These are phyloP conservation scores for Sesia bembeciformis DNA, from an alignment of 2,888 invertebrate species.

Conservation along the genomic window DNA sequence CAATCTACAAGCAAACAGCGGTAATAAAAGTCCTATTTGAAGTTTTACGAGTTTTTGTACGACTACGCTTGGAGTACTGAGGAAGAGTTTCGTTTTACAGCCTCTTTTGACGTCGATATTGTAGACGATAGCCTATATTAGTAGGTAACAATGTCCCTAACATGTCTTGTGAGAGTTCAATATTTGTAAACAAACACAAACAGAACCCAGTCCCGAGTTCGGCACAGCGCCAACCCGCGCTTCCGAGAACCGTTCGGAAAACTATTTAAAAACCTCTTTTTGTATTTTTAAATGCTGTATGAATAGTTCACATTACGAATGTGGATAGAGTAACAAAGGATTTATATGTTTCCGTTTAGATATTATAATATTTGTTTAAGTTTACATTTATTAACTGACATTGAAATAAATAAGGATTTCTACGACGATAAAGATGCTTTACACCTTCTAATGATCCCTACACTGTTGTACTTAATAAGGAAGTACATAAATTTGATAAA, in stretches of 20 bases:
- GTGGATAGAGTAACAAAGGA: too few species aligned
- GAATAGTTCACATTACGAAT: too few species aligned
- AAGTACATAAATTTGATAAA: too few species aligned
- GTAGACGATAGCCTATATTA: background rate
- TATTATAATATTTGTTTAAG: too few species aligned
- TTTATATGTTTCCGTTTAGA: too few species aligned
- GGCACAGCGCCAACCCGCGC: slow-evolving; percentile 16
- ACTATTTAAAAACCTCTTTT: background rate
- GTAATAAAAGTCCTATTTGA: background rate
- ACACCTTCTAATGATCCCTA: too few species aligned
- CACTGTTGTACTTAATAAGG: too few species aligned
- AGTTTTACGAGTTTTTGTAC: background rate
- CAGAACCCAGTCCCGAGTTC: slow-evolving; percentile 13
- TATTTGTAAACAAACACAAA: slow-evolving; percentile 40
- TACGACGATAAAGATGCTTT: too few species aligned
- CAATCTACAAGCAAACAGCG: background rate
- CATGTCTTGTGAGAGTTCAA: slow-evolving; percentile 13
- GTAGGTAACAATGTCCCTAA: slow-evolving; percentile 11
- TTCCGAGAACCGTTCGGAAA: background rate
- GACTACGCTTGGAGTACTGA: background rate
- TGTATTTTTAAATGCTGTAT: background rate
- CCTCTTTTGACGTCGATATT: slow-evolving; percentile 6
- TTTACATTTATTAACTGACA: too few species aligned
- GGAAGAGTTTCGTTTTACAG: slow-evolving; percentile 8
- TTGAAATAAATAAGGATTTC: too few species aligned